Conservation (phyloP, 2,888 invertebrate genomes). For the Philonicus albiceps region DNA sequence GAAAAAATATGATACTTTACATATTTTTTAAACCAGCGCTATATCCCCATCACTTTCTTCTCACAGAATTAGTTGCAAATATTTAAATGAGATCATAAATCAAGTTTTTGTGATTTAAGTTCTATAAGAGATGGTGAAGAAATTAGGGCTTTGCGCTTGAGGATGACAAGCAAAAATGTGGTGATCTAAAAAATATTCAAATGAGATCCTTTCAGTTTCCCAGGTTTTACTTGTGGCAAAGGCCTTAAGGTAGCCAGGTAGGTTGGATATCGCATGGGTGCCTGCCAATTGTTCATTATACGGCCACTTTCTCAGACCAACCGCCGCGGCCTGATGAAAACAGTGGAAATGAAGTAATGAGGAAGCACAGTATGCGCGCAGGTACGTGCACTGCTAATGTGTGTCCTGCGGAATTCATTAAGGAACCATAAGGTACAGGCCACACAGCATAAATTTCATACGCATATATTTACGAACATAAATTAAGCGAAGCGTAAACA, state of each 20-base stretch:
- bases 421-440: neutral
- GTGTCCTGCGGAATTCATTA: constrained; percentile 22
- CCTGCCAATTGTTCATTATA: neutral
- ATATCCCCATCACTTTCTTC: neutral
- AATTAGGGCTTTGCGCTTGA: neutral
- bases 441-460: constrained; percentile 13
- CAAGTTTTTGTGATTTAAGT: neutral
- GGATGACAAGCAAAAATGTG: constrained; percentile 13
- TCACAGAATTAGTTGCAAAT: neutral
- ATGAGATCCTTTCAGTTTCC: constrained; percentile 30
- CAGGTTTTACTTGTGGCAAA: neutral
- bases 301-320: constrained; percentile 3
- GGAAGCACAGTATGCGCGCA: neutral
- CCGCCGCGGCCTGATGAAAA: neutral
- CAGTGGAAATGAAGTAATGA: neutral
- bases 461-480: constrained; percentile 24
- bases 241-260: neutral
- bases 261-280: neutral
- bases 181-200: constrained; percentile 47
- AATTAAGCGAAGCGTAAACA: constrained; percentile 22
- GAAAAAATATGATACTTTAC: neutral
- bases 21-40: neutral
- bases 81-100: constrained; percentile 15
- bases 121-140: neutral
- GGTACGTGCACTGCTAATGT: neutral